These are phyloP conservation scores for Tenualosa ilisha DNA, from an alignment of 2,797 vertebrate species.

Conservation along the genomic window DNA sequence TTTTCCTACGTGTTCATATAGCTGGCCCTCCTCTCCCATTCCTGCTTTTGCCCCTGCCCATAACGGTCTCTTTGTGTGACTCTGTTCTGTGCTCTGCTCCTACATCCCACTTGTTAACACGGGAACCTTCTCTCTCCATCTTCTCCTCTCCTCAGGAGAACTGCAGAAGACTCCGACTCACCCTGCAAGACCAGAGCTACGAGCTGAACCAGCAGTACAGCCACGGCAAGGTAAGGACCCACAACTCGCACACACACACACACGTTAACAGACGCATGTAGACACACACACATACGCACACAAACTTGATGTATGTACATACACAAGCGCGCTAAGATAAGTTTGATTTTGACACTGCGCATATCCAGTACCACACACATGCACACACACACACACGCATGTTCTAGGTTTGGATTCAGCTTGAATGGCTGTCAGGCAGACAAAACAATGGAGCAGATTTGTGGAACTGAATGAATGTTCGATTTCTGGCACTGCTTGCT, in stretches of 20 bases:
- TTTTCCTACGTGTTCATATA: conserved; percentile 54
- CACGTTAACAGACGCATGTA: background rate
- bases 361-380: background rate
- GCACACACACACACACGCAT: background rate
- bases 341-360: background rate
- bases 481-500: background rate
- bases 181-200: conserved; percentile 77
- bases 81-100: conserved; percentile 40
- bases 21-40: conserved; percentile 43
- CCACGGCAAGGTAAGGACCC: conserved; percentile 72
- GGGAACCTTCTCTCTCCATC: conserved; percentile 17
- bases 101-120: background rate
- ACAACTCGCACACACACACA: conserved; percentile 21
- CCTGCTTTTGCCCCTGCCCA: conserved; percentile 57
- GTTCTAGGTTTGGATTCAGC: background rate
- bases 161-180: conserved; percentile 81
- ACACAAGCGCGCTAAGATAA: background rate
- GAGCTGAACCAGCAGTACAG: conserved; percentile 67
- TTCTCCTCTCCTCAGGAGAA: conserved; percentile 69
- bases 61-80: conserved; percentile 68
- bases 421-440: background rate
- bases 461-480: background rate
- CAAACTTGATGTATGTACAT: background rate
- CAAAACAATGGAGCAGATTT: background rate
- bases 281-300: background rate